Percentiles rank a stretch among this genome's conserved stretches.
phyloP scores from a whole-genome alignment of 2,797 vertebrate genomes.

The Selene dorsalis region DNA sequence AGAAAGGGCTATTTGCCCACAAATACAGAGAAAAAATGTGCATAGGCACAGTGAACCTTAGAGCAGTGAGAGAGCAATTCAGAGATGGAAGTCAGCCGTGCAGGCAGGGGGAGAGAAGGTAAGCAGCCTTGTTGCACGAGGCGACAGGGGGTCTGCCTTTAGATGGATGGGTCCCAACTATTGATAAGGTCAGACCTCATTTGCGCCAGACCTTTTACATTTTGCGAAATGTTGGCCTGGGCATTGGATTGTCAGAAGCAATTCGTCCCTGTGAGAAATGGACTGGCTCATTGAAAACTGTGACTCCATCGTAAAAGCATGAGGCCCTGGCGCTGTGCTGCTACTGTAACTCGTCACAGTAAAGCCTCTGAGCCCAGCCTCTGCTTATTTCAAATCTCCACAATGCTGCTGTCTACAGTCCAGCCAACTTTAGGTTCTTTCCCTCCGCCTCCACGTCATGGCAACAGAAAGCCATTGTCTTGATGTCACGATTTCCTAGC shows the following conservation, averaged over 20 bases:
- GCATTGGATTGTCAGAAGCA: conserved; percentile 85
- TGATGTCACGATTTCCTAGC: conserved; percentile 60
- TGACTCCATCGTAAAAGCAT: conserved; percentile 72
- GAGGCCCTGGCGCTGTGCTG: conserved; percentile 48
- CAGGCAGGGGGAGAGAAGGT: conserved; percentile 28
- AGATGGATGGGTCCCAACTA: conserved; percentile 89
- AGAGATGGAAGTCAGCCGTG: conserved; percentile 51
- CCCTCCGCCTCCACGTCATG: conserved; percentile 13
- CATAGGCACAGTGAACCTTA: conserved; percentile 48
- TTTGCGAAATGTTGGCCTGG: conserved; percentile 86
- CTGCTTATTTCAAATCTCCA: conserved; percentile 50
- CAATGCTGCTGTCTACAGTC: conserved; percentile 39
- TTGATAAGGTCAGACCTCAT: conserved; percentile 92
- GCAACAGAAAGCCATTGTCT: conserved; percentile 58
- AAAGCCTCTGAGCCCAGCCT: conserved; percentile 38
- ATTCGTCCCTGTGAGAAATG: conserved; percentile 85
- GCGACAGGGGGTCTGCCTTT: conserved; percentile 76
- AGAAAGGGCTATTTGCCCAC: conserved; percentile 44
- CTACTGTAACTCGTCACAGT: conserved; percentile 67
- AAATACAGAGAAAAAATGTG: conserved; percentile 39
- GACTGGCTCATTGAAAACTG: conserved; percentile 74
- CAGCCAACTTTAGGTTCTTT: conserved; percentile 16
- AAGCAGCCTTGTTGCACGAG: conserved; percentile 70
- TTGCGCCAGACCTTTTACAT: conserved; percentile 89
- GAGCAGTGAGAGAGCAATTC: conserved; percentile 51